phyloP scores from a whole-genome alignment of 2,113 vertebrate genomes.

The Trogon surrucura region DNA sequence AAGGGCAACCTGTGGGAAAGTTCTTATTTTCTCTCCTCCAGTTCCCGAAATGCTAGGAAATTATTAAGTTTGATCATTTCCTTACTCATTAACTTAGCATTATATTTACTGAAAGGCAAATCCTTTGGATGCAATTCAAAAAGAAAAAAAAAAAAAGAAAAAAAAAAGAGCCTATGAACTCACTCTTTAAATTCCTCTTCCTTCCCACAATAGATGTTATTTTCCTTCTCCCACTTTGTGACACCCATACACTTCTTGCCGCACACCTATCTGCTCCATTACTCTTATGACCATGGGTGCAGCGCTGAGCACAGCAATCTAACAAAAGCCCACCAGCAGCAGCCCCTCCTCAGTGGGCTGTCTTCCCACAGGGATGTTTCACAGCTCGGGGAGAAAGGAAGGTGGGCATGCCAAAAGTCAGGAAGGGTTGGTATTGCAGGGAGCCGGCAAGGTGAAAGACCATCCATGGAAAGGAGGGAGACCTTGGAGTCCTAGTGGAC shows the following conservation, averaged over 20 bases:
- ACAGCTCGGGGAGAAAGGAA: neutral
- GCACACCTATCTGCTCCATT: neutral
- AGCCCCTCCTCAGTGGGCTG: neutral
- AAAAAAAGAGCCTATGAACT: neutral
- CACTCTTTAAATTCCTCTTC: neutral
- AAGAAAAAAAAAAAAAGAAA: neutral
- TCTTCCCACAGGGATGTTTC: neutral
- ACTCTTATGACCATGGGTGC: fast-evolving
- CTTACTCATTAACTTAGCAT: conserved; percentile 32
- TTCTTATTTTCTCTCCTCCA: conserved; percentile 16
- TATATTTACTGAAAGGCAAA: conserved; percentile 40
- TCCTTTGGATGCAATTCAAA: neutral
- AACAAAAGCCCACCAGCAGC: neutral
- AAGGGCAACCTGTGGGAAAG: conserved; percentile 16
- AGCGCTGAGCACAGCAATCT: neutral
- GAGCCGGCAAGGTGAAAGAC: neutral
- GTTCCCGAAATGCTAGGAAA: conserved; percentile 24
- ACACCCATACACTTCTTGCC: neutral
- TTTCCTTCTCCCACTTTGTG: neutral
- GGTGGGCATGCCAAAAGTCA: neutral
- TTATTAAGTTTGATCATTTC: conserved; percentile 32
- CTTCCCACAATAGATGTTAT: neutral
- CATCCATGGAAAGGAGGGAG: neutral
- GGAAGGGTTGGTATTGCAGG: fast-evolving
- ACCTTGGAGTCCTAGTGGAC: neutral